These are phyloP conservation scores for Drosophila sproati DNA, from an alignment of 1,140 invertebrate species.

Conservation along the genomic window DNA sequence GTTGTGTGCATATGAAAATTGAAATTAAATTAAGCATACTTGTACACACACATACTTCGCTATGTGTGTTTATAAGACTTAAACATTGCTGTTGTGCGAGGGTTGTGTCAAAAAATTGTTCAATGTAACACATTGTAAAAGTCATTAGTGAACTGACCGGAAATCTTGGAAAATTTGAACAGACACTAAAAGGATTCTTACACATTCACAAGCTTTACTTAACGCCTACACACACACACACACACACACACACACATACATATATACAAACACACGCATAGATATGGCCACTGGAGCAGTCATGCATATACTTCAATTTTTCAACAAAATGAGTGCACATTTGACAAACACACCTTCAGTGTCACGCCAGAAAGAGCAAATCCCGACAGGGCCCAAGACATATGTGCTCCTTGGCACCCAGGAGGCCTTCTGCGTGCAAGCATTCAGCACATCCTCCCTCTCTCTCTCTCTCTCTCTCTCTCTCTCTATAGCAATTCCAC, in stretches of 20 bases:
- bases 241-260: slow-evolving; percentile 13
- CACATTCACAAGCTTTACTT: slow-evolving; percentile 33
- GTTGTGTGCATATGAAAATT: slow-evolving; percentile 52
- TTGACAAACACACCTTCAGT: slow-evolving; percentile 75
- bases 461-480: slow-evolving; percentile 3
- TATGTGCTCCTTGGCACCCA: slow-evolving; percentile 48
- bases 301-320: slow-evolving; percentile 82
- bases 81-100: slow-evolving; percentile 48
- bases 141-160: slow-evolving; percentile 81
- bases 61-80: slow-evolving; percentile 30
- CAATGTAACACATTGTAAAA: slow-evolving; percentile 71
- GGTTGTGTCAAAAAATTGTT: slow-evolving; percentile 67
- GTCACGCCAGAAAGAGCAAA: slow-evolving; percentile 40
- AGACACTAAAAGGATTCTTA: slow-evolving; percentile 61
- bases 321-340: slow-evolving; percentile 81
- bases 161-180: slow-evolving; percentile 75
- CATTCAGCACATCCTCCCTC: neutral
- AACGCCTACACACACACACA: slow-evolving; percentile 14
- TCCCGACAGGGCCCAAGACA: slow-evolving; percentile 54
- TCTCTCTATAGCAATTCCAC: neutral
- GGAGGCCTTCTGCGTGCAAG: slow-evolving; percentile 6
- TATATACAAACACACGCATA: neutral
- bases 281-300: slow-evolving; percentile 62
- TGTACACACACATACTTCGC: slow-evolving; percentile 18
- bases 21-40: slow-evolving; percentile 73